Percentiles rank a stretch among this genome's conserved stretches.
Conservation (phyloP, 2,113 vertebrate species). For the Myocastor coypus region DNA sequence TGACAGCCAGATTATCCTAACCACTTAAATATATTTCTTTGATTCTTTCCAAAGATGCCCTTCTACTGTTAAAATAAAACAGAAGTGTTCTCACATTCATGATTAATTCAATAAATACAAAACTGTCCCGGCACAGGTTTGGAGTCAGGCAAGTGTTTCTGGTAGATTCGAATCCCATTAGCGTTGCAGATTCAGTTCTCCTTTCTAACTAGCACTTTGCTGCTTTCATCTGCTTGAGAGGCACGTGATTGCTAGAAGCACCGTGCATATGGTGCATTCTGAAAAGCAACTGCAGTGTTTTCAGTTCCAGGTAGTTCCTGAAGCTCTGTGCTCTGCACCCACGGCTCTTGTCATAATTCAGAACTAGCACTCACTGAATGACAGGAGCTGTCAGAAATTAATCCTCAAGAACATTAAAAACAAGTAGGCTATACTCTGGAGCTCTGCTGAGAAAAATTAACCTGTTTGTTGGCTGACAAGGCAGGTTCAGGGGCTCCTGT, state of each 20-base stretch:
- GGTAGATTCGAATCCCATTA: background rate
- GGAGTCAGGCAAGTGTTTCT: background rate
- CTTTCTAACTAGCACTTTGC: background rate
- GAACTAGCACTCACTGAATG: background rate
- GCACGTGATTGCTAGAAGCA: background rate
- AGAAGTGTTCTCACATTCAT: background rate
- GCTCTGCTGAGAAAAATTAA: conserved; percentile 35
- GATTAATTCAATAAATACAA: background rate
- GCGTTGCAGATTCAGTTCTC: background rate
- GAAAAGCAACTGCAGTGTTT: background rate
- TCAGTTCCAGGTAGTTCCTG: background rate
- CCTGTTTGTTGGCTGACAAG: background rate
- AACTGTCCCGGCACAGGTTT: background rate
- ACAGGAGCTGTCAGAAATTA: conserved; percentile 4
- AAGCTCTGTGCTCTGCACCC: background rate
- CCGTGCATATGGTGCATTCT: background rate
- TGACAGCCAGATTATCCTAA: background rate
- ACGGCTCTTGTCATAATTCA: background rate
- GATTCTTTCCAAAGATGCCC: conserved; percentile 30
- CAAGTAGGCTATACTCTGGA: background rate
- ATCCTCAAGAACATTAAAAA: conserved; percentile 22
- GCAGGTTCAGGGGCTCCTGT: background rate
- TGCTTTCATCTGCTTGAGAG: background rate
- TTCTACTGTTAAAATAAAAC: conserved; percentile 18
- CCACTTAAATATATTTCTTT: background rate